phyloP scores from a whole-genome alignment of 1,140 invertebrate genomes.

The Tetramorium parvispinum region DNA sequence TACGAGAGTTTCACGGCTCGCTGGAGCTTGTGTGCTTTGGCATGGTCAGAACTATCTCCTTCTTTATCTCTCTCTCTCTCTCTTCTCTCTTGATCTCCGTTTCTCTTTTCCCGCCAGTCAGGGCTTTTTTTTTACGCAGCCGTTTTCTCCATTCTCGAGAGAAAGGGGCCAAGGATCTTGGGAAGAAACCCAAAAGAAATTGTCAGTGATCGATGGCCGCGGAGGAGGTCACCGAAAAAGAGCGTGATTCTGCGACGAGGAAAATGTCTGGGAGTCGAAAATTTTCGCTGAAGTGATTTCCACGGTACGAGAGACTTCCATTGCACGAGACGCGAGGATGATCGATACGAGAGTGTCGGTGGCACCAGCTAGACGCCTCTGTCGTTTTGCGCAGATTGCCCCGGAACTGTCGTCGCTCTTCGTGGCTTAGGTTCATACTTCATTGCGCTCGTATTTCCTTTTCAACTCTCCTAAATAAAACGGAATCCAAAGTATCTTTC shows the following conservation, averaged over 20 bases:
- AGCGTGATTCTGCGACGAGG: slow-evolving; percentile 46
- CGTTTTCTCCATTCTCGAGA: slow-evolving; percentile 39
- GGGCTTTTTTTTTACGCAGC: slow-evolving; percentile 34
- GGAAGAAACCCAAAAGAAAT: slow-evolving; percentile 60
- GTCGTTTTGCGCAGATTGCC: slow-evolving; percentile 28
- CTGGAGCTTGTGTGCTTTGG: slow-evolving; percentile 58
- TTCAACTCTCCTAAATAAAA: neutral
- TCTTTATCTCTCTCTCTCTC: slow-evolving; percentile 24
- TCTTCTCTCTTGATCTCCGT: slow-evolving; percentile 34
- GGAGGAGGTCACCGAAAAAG: slow-evolving; percentile 49
- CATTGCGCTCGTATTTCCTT: neutral
- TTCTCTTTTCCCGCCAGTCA: slow-evolving; percentile 6
- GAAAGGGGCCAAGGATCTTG: slow-evolving; percentile 40
- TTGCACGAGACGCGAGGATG: slow-evolving; percentile 34
- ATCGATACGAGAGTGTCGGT: slow-evolving; percentile 36
- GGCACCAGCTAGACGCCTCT: slow-evolving; percentile 36
- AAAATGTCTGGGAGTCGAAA: slow-evolving; percentile 36
- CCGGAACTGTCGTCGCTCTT: slow-evolving; percentile 26
- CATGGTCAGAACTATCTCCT: slow-evolving; percentile 48
- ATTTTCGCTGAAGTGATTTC: slow-evolving; percentile 44
- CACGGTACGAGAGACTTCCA: slow-evolving; percentile 1
- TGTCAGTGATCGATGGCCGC: slow-evolving; percentile 63
- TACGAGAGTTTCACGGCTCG: slow-evolving; percentile 78
- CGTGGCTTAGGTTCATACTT: slow-evolving; percentile 7
- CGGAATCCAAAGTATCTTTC: neutral